Evolutionary conservation across 2,888 invertebrate species (phyloP), one percentile per base, ranked within the genome.

Genomic region (Drosophila fungiperda): DNA sequence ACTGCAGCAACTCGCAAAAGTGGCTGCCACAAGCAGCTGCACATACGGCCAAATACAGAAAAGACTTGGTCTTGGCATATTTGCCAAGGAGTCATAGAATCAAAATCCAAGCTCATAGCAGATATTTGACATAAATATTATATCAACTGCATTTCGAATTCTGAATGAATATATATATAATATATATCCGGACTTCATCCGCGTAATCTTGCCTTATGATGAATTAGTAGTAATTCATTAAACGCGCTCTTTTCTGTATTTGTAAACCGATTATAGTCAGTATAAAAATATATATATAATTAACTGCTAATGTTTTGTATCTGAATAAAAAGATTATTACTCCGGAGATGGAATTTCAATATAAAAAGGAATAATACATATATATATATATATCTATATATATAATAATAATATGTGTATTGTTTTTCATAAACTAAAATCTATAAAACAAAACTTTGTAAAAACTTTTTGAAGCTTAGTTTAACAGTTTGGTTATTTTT

Each of bases 11-110:
- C 23, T 35, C 53, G 26, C 36, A 48, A 54, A 60, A 54, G 42
- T 20, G 58, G 32, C 32, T 52, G 50, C 52, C 42, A 65, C 57
- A 57, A 52, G 42, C 32, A 66, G 23, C 35, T 52, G 35, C 57
- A 60, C 57, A 52, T 36, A 15, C 36, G 15, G 15, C 50, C 11
- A 50, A 32, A 29, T 32, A 20, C 29, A n/a, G 17, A 12, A 54
- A 11, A n/a, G 15, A 29, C 17, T 29, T 11, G n/a, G 5, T 36
- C n/a, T 9, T 33, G 12, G 40, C 8, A 54, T 11, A 45, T 15
- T 23, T 17, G 42, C 45, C 26, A n/a, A 15, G 20, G 26, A 35
- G 6, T 26, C 26, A 35, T 20, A 50, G 9, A 52, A 23, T 35
- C 32, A 23, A 45, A 8, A 15, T 45, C 23, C 20, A 45, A 45